phyloP scores from a whole-genome alignment of 2,888 invertebrate species.

The Ceraclea dissimilis region DNA sequence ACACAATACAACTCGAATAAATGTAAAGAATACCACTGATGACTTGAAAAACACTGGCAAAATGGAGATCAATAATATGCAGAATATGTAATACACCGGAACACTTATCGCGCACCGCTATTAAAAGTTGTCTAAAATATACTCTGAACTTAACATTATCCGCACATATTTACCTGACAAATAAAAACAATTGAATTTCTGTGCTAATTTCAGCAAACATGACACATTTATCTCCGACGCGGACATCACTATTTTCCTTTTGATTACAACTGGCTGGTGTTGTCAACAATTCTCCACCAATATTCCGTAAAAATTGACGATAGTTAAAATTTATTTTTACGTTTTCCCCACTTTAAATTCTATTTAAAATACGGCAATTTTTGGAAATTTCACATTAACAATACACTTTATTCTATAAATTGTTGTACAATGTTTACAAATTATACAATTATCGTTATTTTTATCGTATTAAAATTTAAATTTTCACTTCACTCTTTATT shows the following conservation, averaged over 20 bases:
- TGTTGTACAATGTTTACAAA: no score
- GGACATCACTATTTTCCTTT: constrained; percentile 21
- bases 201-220: constrained; percentile 69
- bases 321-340: background rate
- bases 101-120: background rate
- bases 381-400: background rate
- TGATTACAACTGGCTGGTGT: constrained; percentile 13
- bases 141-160: constrained; percentile 15
- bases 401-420: no score
- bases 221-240: constrained; percentile 44
- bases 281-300: background rate
- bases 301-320: background rate
- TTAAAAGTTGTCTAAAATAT: background rate
- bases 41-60: constrained; percentile 19
- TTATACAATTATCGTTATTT: no score
- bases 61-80: constrained; percentile 22
- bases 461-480: no score
- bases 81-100: background rate
- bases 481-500: no score
- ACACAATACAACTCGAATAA: constrained; percentile 6
- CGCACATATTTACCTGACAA: constrained; percentile 59
- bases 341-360: background rate
- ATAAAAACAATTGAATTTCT: constrained; percentile 86
- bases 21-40: background rate
- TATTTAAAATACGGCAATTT: background rate